phyloP scores from a whole-genome alignment of 2,113 vertebrate genomes.

The Paratilapia polleni region DNA sequence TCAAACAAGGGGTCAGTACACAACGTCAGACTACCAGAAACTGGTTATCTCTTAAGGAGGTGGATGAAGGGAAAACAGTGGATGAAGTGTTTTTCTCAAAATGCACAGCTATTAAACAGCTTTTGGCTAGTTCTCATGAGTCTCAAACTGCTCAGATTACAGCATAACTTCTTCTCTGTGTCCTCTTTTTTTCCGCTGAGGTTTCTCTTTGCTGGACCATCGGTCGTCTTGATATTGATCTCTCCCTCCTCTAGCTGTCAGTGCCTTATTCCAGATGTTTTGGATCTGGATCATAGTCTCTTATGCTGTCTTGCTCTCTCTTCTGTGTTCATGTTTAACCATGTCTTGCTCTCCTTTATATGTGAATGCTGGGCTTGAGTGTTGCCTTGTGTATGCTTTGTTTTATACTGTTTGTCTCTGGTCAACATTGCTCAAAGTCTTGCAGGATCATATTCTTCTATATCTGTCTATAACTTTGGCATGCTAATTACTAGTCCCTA shows the following conservation, averaged over 20 bases:
- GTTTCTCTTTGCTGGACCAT: neutral
- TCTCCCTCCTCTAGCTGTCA: neutral
- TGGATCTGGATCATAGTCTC: slow-evolving; percentile 19
- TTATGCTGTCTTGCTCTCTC: neutral
- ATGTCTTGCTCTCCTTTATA: neutral
- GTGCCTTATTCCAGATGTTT: slow-evolving; percentile 38
- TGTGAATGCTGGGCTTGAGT: neutral
- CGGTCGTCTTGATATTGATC: neutral
- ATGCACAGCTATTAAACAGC: neutral
- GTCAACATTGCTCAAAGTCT: neutral
- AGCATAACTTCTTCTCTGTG: neutral
- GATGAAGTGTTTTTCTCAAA: slow-evolving; percentile 1
- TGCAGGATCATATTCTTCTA: neutral
- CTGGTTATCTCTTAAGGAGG: slow-evolving; percentile 54
- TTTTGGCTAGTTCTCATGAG: neutral
- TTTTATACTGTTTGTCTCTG: neutral
- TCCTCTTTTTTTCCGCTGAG: neutral
- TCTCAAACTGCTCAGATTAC: neutral
- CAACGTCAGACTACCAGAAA: slow-evolving; percentile 41
- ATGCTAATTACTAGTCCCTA: neutral
- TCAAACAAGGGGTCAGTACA: slow-evolving; percentile 67
- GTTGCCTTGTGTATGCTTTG: neutral
- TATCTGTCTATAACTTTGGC: neutral
- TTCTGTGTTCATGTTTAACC: neutral
- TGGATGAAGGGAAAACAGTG: slow-evolving; percentile 24